A percentile compares a stretch with the other conserved stretches of the same genome.
phyloP scores from a whole-genome alignment of 2,113 vertebrate genomes.

The Chamaetylas fuelleborni region DNA sequence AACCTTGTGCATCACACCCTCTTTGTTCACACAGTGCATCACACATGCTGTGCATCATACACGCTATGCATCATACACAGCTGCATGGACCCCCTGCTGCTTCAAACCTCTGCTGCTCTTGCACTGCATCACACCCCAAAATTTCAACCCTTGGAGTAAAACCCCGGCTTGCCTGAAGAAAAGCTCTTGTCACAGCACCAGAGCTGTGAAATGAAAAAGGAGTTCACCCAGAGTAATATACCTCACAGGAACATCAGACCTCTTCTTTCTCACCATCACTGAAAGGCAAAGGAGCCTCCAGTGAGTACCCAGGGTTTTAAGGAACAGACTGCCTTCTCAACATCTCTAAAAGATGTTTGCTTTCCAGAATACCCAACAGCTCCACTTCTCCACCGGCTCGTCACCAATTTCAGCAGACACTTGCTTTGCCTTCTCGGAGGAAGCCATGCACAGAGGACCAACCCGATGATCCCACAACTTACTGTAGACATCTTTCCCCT shows the following conservation, averaged over 20 bases:
- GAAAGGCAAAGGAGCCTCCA: background rate
- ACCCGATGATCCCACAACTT: background rate
- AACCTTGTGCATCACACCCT: background rate
- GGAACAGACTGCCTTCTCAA: background rate
- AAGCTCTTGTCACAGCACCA: background rate
- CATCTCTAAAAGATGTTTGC: background rate
- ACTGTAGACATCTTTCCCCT: background rate
- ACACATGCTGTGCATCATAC: background rate
- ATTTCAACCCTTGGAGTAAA: background rate
- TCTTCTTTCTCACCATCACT: background rate
- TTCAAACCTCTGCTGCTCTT: background rate
- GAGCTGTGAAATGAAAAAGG: background rate
- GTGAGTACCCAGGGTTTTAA: background rate
- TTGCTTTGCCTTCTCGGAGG: background rate
- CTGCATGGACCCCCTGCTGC: background rate
- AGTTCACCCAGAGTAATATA: background rate
- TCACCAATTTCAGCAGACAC: background rate
- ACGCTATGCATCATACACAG: background rate
- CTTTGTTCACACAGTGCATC: too few species aligned
- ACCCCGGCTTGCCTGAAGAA: background rate
- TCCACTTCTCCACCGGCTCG: background rate
- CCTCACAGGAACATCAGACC: background rate
- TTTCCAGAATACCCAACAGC: background rate
- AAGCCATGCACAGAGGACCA: background rate
- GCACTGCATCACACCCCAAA: background rate